phyloP scores from a whole-genome alignment of 2,113 vertebrate species.

The Pan paniscus region DNA sequence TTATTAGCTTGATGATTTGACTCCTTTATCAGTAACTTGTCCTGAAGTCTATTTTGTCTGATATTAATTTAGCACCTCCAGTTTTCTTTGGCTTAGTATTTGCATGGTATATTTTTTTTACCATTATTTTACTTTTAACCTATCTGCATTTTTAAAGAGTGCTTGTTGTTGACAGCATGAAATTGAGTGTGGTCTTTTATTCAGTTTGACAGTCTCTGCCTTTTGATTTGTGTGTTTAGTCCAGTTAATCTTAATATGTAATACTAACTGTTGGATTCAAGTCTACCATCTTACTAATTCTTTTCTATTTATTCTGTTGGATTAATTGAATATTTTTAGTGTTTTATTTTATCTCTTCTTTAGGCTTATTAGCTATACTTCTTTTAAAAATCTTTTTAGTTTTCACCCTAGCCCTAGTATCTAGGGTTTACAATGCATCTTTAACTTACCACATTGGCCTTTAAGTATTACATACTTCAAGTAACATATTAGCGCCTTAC shows the following conservation, averaged over 20 bases:
- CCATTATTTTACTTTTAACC: slow-evolving; percentile 8
- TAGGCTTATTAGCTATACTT: not conserved
- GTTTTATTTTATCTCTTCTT: slow-evolving; percentile 28
- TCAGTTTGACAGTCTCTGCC: not conserved
- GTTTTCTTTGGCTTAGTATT: not conserved
- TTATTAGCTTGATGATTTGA: slow-evolving; percentile 1
- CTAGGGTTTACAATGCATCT: not conserved
- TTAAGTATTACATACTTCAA: not conserved
- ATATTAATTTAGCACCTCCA: not conserved
- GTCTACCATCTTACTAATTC: not conserved
- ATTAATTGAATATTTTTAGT: not conserved
- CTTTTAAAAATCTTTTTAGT: slow-evolving; percentile 1
- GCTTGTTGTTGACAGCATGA: not conserved
- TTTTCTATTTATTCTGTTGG: slow-evolving; percentile 13
- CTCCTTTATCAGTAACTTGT: not conserved
- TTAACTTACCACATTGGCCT: not conserved
- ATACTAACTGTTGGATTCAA: not conserved
- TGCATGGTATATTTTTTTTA: not conserved
- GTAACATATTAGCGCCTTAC: not conserved
- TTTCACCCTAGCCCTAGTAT: not conserved
- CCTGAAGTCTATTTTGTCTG: not conserved
- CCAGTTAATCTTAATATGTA: not conserved
- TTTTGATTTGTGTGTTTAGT: not conserved
- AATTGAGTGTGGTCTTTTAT: not conserved
- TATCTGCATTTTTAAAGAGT: not conserved